A percentile compares a stretch with the other conserved stretches of the same genome.
Conservation (phyloP, 2,888 invertebrate species). For the Scaptomyza caliginosa region DNA sequence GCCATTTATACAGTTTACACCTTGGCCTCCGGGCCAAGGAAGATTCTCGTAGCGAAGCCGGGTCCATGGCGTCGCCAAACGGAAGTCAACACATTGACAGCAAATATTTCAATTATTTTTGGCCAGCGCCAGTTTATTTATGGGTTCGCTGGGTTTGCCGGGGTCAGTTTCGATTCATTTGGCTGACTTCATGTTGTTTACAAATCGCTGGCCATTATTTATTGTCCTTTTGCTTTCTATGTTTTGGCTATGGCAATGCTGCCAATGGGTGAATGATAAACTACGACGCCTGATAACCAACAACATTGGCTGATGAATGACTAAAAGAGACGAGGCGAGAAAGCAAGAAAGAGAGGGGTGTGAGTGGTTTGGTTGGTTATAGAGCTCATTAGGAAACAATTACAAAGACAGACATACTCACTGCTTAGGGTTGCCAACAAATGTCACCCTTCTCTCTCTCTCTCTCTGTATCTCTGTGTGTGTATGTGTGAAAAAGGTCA, state of each 20-base stretch:
- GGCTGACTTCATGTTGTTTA: conserved; percentile 67
- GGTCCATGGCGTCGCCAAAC: conserved; percentile 16
- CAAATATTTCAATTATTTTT: conserved; percentile 77
- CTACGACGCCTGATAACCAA: conserved; percentile 59
- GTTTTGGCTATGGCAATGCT: conserved; percentile 55
- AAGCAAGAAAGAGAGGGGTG: not conserved
- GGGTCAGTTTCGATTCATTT: conserved; percentile 17
- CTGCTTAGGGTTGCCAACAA: conserved; percentile 58
- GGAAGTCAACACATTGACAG: conserved; percentile 78
- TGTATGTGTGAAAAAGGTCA: conserved; percentile 63
- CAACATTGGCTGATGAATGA: conserved; percentile 40
- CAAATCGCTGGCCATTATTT: conserved; percentile 74
- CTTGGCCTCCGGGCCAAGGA: conserved; percentile 65
- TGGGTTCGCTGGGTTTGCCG: conserved; percentile 36
- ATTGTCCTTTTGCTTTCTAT: conserved; percentile 45
- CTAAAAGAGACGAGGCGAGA: not conserved
- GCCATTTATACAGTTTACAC: conserved; percentile 76
- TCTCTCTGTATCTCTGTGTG: not conserved
- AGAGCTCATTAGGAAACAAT: conserved; percentile 73
- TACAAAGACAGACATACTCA: conserved; percentile 49
- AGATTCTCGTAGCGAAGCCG: not conserved
- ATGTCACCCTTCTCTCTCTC: conserved; percentile 54
- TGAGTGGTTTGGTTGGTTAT: conserved; percentile 12
- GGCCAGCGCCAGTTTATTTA: conserved; percentile 59
- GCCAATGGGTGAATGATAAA: conserved; percentile 76